Base-by-base conservation (phyloP, 2,797 vertebrate genomes). In the Miichthys miiuy region DNA sequence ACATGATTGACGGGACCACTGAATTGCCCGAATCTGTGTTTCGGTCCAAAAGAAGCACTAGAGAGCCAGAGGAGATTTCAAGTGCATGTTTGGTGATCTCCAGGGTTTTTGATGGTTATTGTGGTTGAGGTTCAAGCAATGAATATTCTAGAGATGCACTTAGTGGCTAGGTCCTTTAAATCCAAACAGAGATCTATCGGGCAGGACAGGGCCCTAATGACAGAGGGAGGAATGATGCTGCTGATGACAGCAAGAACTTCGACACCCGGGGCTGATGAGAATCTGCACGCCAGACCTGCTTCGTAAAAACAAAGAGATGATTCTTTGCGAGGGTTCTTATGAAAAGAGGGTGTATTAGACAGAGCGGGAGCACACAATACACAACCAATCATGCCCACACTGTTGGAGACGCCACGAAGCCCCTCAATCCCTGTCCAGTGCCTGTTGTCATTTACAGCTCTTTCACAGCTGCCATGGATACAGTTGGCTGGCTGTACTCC, bases 381-480 rank as follows among this genome's bases (percentile, higher is more conserved):
- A 47, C 61, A 77, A 34, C 62, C 47, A 77, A 66, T 69, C 68
- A 56, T 77, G 69, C 70, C 63, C 74, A 74, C 55, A 50, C 72
- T 75, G 60, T 41, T 52, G 68, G 63, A 80, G 72, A 79, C 51
- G 57, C 61, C 18, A 60, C 14, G 70, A 78, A 87, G 73, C 23
- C 61, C 23, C 67, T 75, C 64, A 56, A 11, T 66, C 69, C 68
- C 63, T 58, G 69, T 73, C 42, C 64, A 34, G 21, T 70, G 86
- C 65, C 75, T 91, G 89, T 71, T 91, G 90, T 92, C 91, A 84
- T 88, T 92, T 83, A 90, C 65, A 58, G 68, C 71, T 69, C 84
- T 85, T 88, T 85, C 83, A 80, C 72, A 86, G 87, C 86, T 77
- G 78, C 57, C 9, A 84, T 12, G 73, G 87, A 85, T 72, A 64